These are phyloP conservation scores for Magallana nippona DNA, from an alignment of 2,888 invertebrate genomes.

Conservation along the genomic window DNA sequence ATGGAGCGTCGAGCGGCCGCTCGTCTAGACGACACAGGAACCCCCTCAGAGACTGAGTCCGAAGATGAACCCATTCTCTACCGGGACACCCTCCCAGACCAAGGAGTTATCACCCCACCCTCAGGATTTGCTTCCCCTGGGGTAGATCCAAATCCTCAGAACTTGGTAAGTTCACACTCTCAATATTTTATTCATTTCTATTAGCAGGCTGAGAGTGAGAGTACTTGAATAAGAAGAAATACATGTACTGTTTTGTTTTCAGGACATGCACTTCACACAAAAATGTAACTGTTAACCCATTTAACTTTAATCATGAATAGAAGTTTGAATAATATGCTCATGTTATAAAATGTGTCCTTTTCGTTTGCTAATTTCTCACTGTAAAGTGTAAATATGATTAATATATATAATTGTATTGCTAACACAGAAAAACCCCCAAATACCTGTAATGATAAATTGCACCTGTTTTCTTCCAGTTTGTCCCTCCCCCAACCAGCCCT, in stretches of 20 bases:
- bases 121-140: slow-evolving; percentile 57
- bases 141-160: slow-evolving; percentile 47
- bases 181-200: not conserved
- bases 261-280: slow-evolving; percentile 11
- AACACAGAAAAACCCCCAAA: too few relatives aligned
- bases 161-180: slow-evolving; percentile 9
- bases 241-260: not conserved
- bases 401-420: not conserved
- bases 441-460: not conserved
- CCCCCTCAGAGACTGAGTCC: slow-evolving; percentile 48
- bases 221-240: too few relatives aligned
- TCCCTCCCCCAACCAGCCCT: slow-evolving; percentile 46
- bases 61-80: slow-evolving; percentile 51
- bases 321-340: not conserved
- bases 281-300: slow-evolving; percentile 5
- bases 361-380: not conserved
- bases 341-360: not conserved
- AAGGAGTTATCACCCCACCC: slow-evolving; percentile 58
- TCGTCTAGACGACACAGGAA: not conserved
- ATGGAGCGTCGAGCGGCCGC: not conserved
- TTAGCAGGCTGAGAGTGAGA: too few relatives aligned
- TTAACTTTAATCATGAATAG: not conserved
- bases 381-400: not conserved
- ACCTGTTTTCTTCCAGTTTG: slow-evolving; percentile 21
- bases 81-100: slow-evolving; percentile 53